These are phyloP conservation scores for Erythrocercus mccallii DNA, from an alignment of 2,113 vertebrate species.

Conservation along the genomic window DNA sequence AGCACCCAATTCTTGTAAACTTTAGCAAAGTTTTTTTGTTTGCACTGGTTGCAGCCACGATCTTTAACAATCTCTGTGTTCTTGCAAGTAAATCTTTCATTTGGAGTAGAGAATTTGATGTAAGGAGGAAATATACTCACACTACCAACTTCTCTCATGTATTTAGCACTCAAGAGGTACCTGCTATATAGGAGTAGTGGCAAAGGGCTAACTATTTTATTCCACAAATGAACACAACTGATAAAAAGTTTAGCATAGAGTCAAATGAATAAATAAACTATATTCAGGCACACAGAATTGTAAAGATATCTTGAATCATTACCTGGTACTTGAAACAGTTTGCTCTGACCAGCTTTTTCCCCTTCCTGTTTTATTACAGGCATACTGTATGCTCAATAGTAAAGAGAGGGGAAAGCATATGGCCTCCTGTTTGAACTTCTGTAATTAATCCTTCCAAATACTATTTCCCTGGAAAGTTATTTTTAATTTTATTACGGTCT, in stretches of 20 bases:
- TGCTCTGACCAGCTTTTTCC: neutral
- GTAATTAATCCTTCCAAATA: constrained; percentile 76
- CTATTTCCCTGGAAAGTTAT: constrained; percentile 76
- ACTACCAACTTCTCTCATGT: neutral
- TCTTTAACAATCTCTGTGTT: neutral
- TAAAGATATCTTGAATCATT: constrained; percentile 40
- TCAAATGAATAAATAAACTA: neutral
- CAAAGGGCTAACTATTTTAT: constrained; percentile 4
- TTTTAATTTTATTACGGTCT: constrained; percentile 73
- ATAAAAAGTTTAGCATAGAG: constrained; percentile 20
- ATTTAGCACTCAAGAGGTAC: neutral
- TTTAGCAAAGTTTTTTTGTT: neutral
- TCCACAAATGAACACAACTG: neutral
- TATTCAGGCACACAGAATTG: neutral
- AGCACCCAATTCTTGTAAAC: constrained; percentile 8
- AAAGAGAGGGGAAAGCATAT: constrained; percentile 66
- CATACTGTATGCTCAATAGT: constrained; percentile 37
- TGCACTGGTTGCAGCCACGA: neutral
- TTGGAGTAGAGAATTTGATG: neutral
- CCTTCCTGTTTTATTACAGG: constrained; percentile 51
- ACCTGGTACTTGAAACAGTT: constrained; percentile 40
- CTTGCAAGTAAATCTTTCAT: neutral
- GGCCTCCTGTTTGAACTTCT: constrained; percentile 74
- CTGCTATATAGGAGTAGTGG: neutral
- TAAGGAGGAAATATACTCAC: neutral